Percentiles rank a stretch among this genome's conserved stretches.
Conservation (phyloP, 2,888 invertebrate genomes). For the Hirtodrosophila histrioides region DNA sequence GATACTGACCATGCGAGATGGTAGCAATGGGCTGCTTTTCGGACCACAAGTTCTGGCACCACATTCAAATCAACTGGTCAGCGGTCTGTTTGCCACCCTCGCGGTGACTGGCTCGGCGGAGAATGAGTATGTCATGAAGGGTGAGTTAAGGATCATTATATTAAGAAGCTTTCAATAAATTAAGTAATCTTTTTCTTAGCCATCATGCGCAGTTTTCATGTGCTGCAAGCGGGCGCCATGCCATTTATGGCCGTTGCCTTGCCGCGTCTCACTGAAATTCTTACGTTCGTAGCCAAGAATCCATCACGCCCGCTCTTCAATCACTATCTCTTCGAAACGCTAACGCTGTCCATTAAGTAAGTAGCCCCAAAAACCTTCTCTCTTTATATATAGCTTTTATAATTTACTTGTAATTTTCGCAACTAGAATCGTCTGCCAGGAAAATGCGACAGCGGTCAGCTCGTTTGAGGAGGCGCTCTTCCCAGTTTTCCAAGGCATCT, state of each 20-base stretch:
- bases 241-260: constrained; percentile 92
- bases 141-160: constrained; percentile 46
- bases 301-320: constrained; percentile 99
- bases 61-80: constrained; percentile 88
- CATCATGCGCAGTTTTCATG: constrained; percentile 94
- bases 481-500: constrained; percentile 96
- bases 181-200: constrained; percentile 84
- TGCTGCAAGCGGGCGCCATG: constrained; percentile 91
- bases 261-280: constrained; percentile 93
- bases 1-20: constrained; percentile 90
- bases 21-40: constrained; percentile 86
- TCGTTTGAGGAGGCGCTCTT: constrained; percentile 97
- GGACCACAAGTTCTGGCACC: constrained; percentile 88
- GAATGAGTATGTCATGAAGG: constrained; percentile 99
- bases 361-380: constrained; percentile 76
- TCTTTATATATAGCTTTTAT: no score
- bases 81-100: constrained; percentile 91
- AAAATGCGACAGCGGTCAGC: constrained; percentile 90
- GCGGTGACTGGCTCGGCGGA: constrained; percentile 91
- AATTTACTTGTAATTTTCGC: no score
- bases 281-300: constrained; percentile 94
- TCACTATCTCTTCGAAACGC: constrained; percentile 98
- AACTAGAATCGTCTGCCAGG: constrained; percentile 92
- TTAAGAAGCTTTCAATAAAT: no score
- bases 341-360: constrained; percentile 94